Evolutionary conservation across 2,113 vertebrate genomes (phyloP), one percentile per base, ranked within the genome.

Genomic region (Spea multiplicata): DNA sequence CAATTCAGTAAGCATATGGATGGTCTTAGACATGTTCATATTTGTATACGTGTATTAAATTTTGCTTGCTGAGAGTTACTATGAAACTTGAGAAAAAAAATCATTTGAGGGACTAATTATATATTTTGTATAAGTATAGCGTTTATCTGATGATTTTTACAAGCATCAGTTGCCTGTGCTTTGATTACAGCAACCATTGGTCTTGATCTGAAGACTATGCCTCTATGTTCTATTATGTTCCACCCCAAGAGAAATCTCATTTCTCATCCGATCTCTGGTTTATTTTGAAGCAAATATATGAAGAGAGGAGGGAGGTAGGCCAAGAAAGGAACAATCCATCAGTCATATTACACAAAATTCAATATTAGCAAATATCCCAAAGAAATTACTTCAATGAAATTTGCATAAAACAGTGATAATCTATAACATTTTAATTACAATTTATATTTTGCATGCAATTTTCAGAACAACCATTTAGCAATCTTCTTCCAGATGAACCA

Each of bases 301-400:
- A 68, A 57, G 49, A 46, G 10, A 52, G 64, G 65, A 17, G 50
- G 65, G 53, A 45, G 65, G 45, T 44, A 47, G 62, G 50, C 12
- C 17, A 66, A 48, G 66, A 49, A 13, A 53, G 6, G 45, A 57
- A 65, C n/a, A 76, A 76, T 67, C 52, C 50, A 76, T 68, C 74
- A 76, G 65, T 66, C 44, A 53, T 62, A 57, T 76, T 57, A 67
- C 50, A 68, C 17, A 76, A 68, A 68, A 67, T 76, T 68, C 65
- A 76, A 76, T 77, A 77, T 61, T 70, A 49, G 55, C 75, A 70
- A 77, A 77, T 70, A 59, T 62, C 53, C 46, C 46, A 77, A 57
- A 61, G 16, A 70, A 77, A 77, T 77, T 70, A 57, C 75, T 62
- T 69, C 47, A 77, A 59, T 44, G 44, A 47, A 62, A 77, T 77